Base-by-base conservation (phyloP, 2,113 vertebrate species). In the Trogon melanurus region DNA sequence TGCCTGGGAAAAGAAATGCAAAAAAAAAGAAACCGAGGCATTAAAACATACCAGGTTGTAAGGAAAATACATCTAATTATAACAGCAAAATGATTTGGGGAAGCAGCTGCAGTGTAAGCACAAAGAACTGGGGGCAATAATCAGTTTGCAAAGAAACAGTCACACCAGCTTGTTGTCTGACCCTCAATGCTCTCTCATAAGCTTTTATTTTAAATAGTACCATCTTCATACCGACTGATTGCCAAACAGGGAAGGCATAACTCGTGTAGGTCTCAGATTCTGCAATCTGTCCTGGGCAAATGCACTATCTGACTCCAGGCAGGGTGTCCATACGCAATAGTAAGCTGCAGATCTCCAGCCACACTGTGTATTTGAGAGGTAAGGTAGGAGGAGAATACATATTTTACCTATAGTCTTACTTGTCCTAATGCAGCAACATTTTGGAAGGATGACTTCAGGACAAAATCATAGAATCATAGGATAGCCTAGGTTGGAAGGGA, bases 1-100 rank as follows among this genome's bases (percentile, higher is more conserved):
- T 99, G 18, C 99, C 99, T 99, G 96, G 11, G 71, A 85, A 91
- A 34, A 88, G 41, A 91, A 87, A 86, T 5, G 27, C 61, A 73
- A 51, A 65, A 82, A 36, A 41, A 70, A 70, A 94, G 9, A 88
- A 82, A 81, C 1, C 4, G 1, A 16, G 38, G 16, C 30, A 32
- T 88, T 79, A 38, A 80, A 89, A 91, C 80, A 12, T 27, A 92
- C 5, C 45, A 29, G n/a, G 18, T n/a, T 18, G 18, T 26, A 56
- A 71, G 48, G 79, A 84, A 53, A 79, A 74, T 4, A 13, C 1
- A n/a, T 56, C 13, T 36, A 13, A 50, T 60, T 67, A 60, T 36
- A 76, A 10, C 5, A 65, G 29, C 16, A 65, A 22, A 30, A 53
- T 10, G 11, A n/a, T 78, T 8, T 72, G 47, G 25, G 27, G 34